Evolutionary conservation across 2,888 invertebrate genomes (phyloP).

Genomic region (Ligdia adustata): DNA sequence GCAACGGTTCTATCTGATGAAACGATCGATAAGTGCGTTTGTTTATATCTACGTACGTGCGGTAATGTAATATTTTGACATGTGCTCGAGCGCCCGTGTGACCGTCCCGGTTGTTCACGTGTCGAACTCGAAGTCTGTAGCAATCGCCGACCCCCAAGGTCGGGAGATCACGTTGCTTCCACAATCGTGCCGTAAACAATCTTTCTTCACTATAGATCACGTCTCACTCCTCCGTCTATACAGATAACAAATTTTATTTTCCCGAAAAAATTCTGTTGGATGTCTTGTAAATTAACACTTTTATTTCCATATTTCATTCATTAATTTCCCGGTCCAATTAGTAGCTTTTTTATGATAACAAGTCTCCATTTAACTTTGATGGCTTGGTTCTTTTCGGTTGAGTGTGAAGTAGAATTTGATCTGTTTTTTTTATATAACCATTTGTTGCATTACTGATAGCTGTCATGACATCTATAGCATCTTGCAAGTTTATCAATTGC

Average conservation of each 20-base stretch:
- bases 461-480: no score
- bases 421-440: no score
- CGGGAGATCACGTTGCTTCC: conserved; percentile 51
- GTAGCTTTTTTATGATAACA: not conserved
- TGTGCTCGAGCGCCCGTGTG: conserved; percentile 50
- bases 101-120: conserved; percentile 48
- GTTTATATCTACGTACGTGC: conserved; percentile 44
- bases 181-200: conserved; percentile 22
- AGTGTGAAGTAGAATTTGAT: no score
- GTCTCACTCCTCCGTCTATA: not conserved
- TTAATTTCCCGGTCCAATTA: not conserved
- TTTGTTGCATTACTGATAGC: no score
- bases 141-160: conserved; percentile 52
- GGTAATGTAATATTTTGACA: conserved; percentile 46
- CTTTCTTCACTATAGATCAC: no score
- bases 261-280: conserved; percentile 1
- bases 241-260: conserved; percentile 5
- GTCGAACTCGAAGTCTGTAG: conserved; percentile 48
- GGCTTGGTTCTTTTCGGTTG: no score
- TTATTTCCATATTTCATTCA: conserved; percentile 4
- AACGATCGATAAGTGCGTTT: conserved; percentile 26
- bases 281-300: not conserved
- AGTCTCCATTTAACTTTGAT: no score
- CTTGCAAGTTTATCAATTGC: no score
- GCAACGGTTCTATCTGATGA: conserved; percentile 24